These are phyloP conservation scores for Ptilorrhoa leucosticta DNA, from an alignment of 2,113 vertebrate genomes.

Conservation along the genomic window DNA sequence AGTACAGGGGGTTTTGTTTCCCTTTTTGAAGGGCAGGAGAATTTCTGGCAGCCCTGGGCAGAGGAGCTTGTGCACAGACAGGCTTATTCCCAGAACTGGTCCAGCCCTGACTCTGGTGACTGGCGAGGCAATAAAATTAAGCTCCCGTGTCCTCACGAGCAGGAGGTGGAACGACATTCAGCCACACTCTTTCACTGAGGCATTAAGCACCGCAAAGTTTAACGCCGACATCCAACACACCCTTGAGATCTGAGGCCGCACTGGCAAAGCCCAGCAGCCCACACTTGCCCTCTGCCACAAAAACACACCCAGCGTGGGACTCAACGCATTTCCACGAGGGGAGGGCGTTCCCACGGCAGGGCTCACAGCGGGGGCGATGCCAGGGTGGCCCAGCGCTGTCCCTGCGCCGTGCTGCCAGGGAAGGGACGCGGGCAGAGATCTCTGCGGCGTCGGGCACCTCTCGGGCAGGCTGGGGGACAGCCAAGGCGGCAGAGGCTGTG, in stretches of 20 bases:
- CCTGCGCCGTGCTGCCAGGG: accelerated
- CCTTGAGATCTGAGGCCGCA: accelerated
- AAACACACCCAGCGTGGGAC: accelerated
- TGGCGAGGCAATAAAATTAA: not conserved
- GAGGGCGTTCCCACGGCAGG: accelerated
- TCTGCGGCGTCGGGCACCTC: not conserved
- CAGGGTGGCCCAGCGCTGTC: accelerated
- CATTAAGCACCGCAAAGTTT: not conserved
- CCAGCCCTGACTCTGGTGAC: not conserved
- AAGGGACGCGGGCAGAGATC: accelerated
- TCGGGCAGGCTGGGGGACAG: not conserved
- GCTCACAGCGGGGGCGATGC: accelerated
- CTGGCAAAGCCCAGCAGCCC: not conserved
- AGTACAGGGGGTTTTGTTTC: accelerated
- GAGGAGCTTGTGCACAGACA: not conserved
- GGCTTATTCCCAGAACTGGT: not conserved
- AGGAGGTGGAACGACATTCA: not conserved
- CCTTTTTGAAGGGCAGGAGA: not conserved
- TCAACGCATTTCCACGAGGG: accelerated
- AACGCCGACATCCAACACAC: not conserved
- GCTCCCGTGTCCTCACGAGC: not conserved
- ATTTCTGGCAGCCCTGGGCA: not conserved
- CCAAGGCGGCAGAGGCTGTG: not conserved
- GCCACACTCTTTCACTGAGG: not conserved
- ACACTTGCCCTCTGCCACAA: accelerated